phyloP scores from a whole-genome alignment of 1,140 invertebrate genomes.

The Drosophila seguyi region DNA sequence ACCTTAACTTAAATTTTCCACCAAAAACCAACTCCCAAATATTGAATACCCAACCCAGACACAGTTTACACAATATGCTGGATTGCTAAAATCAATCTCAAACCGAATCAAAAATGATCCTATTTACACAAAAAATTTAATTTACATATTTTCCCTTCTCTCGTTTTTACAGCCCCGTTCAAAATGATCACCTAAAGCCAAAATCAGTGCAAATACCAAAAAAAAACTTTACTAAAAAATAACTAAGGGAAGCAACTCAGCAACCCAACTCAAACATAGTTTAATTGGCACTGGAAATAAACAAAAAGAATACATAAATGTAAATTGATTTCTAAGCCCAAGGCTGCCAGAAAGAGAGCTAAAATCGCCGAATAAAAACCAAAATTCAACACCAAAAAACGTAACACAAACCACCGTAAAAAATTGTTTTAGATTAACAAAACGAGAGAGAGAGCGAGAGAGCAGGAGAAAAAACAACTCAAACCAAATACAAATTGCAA shows the following conservation, averaged over 20 bases:
- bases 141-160: slow-evolving; percentile 1
- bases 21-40: background rate
- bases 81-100: background rate
- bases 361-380: slow-evolving; percentile 8
- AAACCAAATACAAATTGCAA: slow-evolving; percentile 33
- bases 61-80: too few species aligned
- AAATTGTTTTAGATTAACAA: slow-evolving; percentile 69
- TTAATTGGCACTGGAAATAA: slow-evolving; percentile 42
- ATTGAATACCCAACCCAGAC: background rate
- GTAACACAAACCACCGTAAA: slow-evolving; percentile 78
- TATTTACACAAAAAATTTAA: slow-evolving; percentile 22
- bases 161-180: slow-evolving; percentile 43
- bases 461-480: slow-evolving; percentile 10
- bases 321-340: slow-evolving; percentile 50
- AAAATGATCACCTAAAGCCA: slow-evolving; percentile 62
- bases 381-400: slow-evolving; percentile 30
- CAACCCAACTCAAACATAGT: slow-evolving; percentile 34
- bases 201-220: slow-evolving; percentile 30
- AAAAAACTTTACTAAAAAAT: slow-evolving; percentile 14
- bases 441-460: background rate
- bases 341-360: slow-evolving; percentile 17
- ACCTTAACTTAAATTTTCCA: background rate
- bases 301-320: slow-evolving; percentile 25
- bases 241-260: slow-evolving; percentile 11
- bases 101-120: background rate